These are phyloP conservation scores for Stictocephala bisonia DNA, from an alignment of 2,888 invertebrate species.

Conservation along the genomic window DNA sequence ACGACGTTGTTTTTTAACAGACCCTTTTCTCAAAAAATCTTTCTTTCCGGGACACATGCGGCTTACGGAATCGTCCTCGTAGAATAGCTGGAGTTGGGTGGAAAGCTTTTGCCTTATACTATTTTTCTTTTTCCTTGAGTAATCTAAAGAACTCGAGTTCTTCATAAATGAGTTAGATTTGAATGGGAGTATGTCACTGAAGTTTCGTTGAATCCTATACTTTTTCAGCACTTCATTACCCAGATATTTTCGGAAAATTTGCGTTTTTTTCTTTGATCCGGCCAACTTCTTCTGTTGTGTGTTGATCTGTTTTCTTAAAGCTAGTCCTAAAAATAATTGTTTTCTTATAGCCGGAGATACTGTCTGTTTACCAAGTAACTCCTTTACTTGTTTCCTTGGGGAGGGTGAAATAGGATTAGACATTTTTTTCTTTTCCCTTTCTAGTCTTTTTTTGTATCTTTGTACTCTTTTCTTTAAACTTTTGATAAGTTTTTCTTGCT, in stretches of 20 bases:
- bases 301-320: background rate
- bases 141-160: background rate
- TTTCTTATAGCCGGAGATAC: background rate
- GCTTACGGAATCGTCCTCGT: conserved; percentile 1
- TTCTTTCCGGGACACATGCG: background rate
- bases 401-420: background rate
- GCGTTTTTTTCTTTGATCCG: conserved; percentile 19
- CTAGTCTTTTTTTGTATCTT: conserved; percentile 17
- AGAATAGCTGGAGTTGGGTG: background rate
- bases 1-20: background rate
- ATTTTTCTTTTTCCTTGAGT: background rate
- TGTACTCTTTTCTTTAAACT: background rate
- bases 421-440: background rate
- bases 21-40: background rate
- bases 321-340: conserved; percentile 14
- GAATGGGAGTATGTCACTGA: background rate
- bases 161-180: background rate
- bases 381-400: conserved; percentile 1
- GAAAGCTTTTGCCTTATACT: background rate
- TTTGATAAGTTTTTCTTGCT: conserved; percentile 7
- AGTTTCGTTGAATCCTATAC: background rate
- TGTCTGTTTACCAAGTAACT: background rate
- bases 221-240: conserved; percentile 23
- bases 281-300: background rate
- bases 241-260: background rate